Conservation (phyloP, 2,888 invertebrate genomes). For the Pelosia muscerda region DNA sequence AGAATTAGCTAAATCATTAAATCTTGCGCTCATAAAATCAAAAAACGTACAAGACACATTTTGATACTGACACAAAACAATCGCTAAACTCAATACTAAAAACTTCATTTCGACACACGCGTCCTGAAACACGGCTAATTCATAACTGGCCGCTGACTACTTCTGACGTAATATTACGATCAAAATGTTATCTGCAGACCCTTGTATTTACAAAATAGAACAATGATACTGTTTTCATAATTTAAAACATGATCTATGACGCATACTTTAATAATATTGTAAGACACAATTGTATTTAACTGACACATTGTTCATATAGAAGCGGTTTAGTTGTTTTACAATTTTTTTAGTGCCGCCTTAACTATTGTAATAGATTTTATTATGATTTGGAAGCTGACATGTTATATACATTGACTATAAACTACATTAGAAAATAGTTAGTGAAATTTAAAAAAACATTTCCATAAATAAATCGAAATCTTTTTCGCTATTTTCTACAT, state of each 20-base stretch:
- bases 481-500: no score
- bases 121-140: conserved; percentile 12
- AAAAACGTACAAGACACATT: conserved; percentile 52
- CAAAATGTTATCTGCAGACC: conserved; percentile 14
- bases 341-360: background rate
- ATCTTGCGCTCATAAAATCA: conserved; percentile 47
- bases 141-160: conserved; percentile 27
- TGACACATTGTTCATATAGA: conserved; percentile 5
- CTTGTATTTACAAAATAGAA: conserved; percentile 42
- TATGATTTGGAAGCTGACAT: background rate
- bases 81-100: conserved; percentile 30
- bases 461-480: no score
- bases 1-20: conserved; percentile 47
- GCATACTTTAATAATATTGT: conserved; percentile 25
- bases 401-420: background rate
- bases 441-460: no score
- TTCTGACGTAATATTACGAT: conserved; percentile 23
- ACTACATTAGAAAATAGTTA: no score
- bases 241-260: conserved; percentile 36
- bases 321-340: background rate
- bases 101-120: conserved; percentile 44
- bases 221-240: conserved; percentile 37
- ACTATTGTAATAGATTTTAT: background rate
- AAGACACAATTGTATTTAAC: conserved; percentile 19
- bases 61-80: conserved; percentile 43